Base-by-base conservation (phyloP, 2,113 vertebrate genomes). In the Percopsis transmontana region DNA sequence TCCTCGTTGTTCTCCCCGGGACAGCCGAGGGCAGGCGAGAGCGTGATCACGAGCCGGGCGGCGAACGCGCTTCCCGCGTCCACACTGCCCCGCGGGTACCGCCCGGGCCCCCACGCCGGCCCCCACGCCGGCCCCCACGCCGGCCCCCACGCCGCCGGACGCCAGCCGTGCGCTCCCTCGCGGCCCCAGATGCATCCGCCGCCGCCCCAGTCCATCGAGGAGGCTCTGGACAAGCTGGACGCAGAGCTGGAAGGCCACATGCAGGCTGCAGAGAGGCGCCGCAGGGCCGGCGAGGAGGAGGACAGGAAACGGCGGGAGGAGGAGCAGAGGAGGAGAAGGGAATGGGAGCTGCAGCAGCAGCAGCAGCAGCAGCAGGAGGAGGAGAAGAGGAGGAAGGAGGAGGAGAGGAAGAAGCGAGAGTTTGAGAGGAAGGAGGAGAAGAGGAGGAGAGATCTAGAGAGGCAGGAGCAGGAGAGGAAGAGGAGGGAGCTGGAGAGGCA, bases 161-260 rank as follows among this genome's bases (percentile, higher is more conserved):
- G 14, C 63, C 41, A 65, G 45, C 18, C 18, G 12, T 79, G 78
- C 58, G 5, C 83, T 39, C 60, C 40, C 72, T 70, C 82, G 82
- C 74, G 62, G 8, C 58, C 76, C 4, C 80, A 68, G 52, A 15
- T 76, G 53, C 39, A 7, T 33, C 59, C 70, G 1, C 58, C 76
- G 58, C 58, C 52, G 9, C 54, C 88, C 11, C 88, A 87, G 65
- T 90, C 89, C 19, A 92, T 92, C 2, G 80, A 85, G 71, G 92
- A 93, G 45, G 91, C 88, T 53, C 79, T 93, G 0, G 89, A 92
- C 72, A 92, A 93, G 72, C 90, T 93, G 0, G 91, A 92, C 9
- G 91, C 92, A 0, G 91, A 92, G 79, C 82, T 93, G 3, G 80
- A 91, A 70, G 88, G 85, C 64, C 91, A 93, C 74, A 85, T 92